phyloP scores from a whole-genome alignment of 2,797 vertebrate genomes.

The Pseudochaenichthys georgianus region DNA sequence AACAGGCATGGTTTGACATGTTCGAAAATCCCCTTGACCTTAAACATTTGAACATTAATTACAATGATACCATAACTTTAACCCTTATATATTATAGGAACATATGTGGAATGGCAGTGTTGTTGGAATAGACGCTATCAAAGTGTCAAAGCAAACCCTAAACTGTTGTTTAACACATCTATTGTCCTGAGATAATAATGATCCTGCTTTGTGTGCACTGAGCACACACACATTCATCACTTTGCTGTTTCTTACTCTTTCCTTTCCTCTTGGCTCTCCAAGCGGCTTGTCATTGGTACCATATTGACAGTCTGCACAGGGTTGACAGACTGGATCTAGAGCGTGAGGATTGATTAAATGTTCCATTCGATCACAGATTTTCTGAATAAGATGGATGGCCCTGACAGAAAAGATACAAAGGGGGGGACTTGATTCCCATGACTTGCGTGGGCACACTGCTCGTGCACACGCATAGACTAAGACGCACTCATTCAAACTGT shows the following conservation, averaged over 20 bases:
- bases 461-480: background rate
- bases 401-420: conserved; percentile 67
- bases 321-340: conserved; percentile 63
- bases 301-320: conserved; percentile 62
- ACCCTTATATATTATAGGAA: background rate
- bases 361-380: conserved; percentile 65
- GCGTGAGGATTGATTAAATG: conserved; percentile 72
- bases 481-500: background rate
- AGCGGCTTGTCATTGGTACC: conserved; percentile 56
- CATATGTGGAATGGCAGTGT: background rate
- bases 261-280: conserved; percentile 35
- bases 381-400: conserved; percentile 75
- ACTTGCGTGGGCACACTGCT: conserved; percentile 17
- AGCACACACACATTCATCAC: conserved; percentile 44
- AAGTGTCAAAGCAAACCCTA: conserved; percentile 21
- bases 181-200: conserved; percentile 18
- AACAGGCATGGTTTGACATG: background rate
- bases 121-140: background rate
- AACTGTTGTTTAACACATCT: background rate
- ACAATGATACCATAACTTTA: no score
- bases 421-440: conserved; percentile 51
- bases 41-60: no score
- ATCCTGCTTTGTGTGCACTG: conserved; percentile 12
- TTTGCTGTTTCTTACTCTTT: conserved; percentile 27
- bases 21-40: background rate